Evolutionary conservation across 2,888 invertebrate species (phyloP).

Genomic region (Melinopterus prodromus): DNA sequence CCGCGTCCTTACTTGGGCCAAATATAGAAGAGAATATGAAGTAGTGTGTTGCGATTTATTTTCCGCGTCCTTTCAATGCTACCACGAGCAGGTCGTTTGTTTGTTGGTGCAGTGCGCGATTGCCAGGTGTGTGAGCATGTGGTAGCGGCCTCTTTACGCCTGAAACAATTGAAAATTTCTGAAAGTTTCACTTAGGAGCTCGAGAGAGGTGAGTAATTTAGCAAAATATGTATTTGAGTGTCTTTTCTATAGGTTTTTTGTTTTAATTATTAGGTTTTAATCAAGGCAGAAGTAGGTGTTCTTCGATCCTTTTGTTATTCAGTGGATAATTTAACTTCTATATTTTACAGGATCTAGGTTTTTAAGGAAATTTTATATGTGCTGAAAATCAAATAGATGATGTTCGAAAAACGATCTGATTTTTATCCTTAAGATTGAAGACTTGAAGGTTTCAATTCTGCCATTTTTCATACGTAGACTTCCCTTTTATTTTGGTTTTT

Average conservation of each 20-base stretch:
- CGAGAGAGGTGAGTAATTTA: background rate
- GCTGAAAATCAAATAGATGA: too few relatives aligned
- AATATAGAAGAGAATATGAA: constrained; percentile 4
- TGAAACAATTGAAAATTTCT: background rate
- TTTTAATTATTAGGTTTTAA: too few relatives aligned
- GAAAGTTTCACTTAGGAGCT: background rate
- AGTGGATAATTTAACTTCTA: too few relatives aligned
- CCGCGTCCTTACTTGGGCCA: background rate
- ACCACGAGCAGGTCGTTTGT: background rate
- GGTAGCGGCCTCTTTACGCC: background rate
- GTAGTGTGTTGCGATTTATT: background rate
- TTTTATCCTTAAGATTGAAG: too few relatives aligned
- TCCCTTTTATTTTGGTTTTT: too few relatives aligned
- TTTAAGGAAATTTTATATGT: too few relatives aligned
- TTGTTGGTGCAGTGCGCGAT: background rate
- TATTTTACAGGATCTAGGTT: too few relatives aligned
- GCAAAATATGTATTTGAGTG: background rate
- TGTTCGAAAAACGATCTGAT: too few relatives aligned
- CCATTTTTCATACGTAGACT: too few relatives aligned
- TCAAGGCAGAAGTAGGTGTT: too few relatives aligned
- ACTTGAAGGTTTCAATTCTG: too few relatives aligned
- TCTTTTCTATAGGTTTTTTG: background rate
- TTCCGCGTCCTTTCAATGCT: constrained; percentile 4
- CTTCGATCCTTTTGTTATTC: too few relatives aligned
- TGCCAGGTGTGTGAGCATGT: background rate